Evolutionary conservation across 2,888 invertebrate genomes (phyloP).

Genomic region (Notocelia uddmanniana): DNA sequence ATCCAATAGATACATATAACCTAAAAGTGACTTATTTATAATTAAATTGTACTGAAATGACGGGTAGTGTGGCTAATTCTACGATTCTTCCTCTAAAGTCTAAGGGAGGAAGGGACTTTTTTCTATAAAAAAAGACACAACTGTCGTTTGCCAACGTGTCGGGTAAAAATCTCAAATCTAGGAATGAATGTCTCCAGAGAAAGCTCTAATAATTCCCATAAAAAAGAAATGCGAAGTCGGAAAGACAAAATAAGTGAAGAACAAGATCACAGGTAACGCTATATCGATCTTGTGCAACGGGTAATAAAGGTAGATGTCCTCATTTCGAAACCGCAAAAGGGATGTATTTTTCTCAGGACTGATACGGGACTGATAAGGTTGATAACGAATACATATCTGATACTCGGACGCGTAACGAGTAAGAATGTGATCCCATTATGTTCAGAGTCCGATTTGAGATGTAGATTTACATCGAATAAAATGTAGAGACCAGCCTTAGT

Average conservation of each 20-base stretch:
- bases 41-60: neutral
- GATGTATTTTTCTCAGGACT: conserved; percentile 23
- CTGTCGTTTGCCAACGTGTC: neutral
- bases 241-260: neutral
- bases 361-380: conserved; percentile 28
- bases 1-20: neutral
- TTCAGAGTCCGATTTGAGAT: conserved; percentile 6
- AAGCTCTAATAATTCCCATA: neutral
- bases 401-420: conserved; percentile 10
- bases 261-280: neutral
- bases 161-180: neutral
- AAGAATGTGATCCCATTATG: conserved; percentile 4
- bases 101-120: no score
- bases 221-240: neutral
- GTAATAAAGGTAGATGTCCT: conserved; percentile 4
- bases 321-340: conserved; percentile 20
- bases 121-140: no score
- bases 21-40: neutral
- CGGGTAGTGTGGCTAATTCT: neutral
- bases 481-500: neutral
- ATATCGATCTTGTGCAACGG: conserved; percentile 7
- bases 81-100: no score
- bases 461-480: neutral
- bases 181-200: no score
- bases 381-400: conserved; percentile 37